These are phyloP conservation scores for Oedothorax gibbosus DNA, from an alignment of 1,140 invertebrate species.

Conservation along the genomic window DNA sequence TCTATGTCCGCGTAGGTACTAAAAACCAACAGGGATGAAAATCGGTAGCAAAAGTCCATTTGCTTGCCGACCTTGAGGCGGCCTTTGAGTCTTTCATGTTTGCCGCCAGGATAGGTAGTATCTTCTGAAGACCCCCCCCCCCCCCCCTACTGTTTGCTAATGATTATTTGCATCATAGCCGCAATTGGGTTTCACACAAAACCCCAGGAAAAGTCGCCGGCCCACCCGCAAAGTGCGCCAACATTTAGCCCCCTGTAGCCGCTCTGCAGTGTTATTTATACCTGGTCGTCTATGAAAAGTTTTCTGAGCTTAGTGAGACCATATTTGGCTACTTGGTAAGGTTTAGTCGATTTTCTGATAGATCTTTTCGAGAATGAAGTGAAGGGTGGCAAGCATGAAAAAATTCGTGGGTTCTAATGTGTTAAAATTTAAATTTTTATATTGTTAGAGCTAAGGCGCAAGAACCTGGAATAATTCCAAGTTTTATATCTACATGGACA, in stretches of 20 bases:
- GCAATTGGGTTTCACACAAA: conserved; percentile 25
- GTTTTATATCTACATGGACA: too few relatives aligned
- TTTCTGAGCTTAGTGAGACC: too few relatives aligned
- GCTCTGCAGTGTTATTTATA: conserved; percentile 14
- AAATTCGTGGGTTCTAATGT: too few relatives aligned
- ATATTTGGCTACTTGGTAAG: too few relatives aligned
- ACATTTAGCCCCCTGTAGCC: background rate
- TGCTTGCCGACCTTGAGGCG: conserved; percentile 24
- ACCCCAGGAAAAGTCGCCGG: conserved; percentile 40
- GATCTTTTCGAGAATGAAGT: too few relatives aligned
- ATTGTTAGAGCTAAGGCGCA: too few relatives aligned
- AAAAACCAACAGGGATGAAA: background rate
- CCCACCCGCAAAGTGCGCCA: conserved; percentile 46
- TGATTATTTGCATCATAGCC: conserved; percentile 44
- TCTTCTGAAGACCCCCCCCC: background rate
- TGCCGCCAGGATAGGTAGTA: conserved; percentile 18
- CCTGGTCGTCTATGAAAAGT: background rate
- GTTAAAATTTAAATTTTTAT: too few relatives aligned
- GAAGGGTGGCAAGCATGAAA: too few relatives aligned
- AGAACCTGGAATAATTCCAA: too few relatives aligned
- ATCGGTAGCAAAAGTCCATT: conserved; percentile 24
- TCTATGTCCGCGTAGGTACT: background rate
- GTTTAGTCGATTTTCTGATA: too few relatives aligned
- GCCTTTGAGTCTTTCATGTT: conserved; percentile 29
- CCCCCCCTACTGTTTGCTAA: conserved; percentile 48